Base-by-base conservation (phyloP, 1,140 invertebrate species). In the Musca vetustissima region DNA sequence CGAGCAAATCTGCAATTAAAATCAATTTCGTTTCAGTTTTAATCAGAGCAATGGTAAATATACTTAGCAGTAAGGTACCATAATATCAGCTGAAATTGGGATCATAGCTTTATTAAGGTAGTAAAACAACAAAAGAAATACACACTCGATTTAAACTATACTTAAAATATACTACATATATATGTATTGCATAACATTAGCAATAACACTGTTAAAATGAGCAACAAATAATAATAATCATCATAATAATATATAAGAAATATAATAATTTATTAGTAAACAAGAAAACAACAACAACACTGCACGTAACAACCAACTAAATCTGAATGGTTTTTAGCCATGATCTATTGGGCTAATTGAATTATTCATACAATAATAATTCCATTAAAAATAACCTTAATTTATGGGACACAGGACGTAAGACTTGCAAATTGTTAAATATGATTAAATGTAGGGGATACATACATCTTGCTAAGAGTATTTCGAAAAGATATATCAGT, bases 21-120 rank as follows among this genome's bases (percentile, higher is more conserved):
- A 25, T 15, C 22, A 66, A 25, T 24, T 24, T 49, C 1, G 6
- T 32, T 19, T 48, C 14, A 49, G 36, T 32, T 8, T 22, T 28
- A 22, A 48, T 52, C 48, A 79, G 80, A 73, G 80, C 80, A 82
- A 75, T 82, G 80, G 80, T 82, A 79, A 79, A 76, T 74, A 71
- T 67, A 75, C 80, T 82, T 82, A 82, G 80, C 80, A 79, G 80
- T 82, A 82, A 79, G 80, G 80, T 82, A 82, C 80, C 80, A 82
- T 74, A 80, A 79, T 82, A 82, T 82, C 80, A 82, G 80, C 80
- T 82, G 80, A 82, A 78, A 82, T 82, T 82, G 80, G 80, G 80
- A 82, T 79, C 80, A 82, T 82, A 82, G 80, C 80, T 82, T 82
- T 82, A 82, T 82, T 80, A 82, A 82, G 79, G 76, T 81, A 81